These are phyloP conservation scores for Bostrychus sinensis DNA, from an alignment of 2,113 vertebrate genomes.

Conservation along the genomic window DNA sequence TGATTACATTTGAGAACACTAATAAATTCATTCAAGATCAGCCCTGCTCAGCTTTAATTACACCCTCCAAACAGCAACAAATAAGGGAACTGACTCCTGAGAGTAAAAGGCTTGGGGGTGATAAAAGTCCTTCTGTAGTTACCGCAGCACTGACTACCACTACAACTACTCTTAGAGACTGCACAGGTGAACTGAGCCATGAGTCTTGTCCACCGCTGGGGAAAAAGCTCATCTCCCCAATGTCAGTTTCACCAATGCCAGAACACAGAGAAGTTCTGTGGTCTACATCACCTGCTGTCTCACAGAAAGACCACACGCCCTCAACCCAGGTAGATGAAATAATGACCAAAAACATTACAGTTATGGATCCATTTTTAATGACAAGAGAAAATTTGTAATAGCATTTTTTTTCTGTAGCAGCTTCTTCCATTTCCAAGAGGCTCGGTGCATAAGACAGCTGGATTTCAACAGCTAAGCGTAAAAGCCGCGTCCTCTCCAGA, in stretches of 20 bases:
- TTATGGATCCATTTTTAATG: background rate
- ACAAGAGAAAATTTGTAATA: background rate
- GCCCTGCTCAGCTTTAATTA: background rate
- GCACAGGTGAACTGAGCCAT: slow-evolving; percentile 10
- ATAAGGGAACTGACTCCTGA: slow-evolving; percentile 4
- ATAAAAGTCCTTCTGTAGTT: background rate
- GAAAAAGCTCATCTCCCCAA: slow-evolving; percentile 27
- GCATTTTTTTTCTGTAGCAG: slow-evolving; percentile 32
- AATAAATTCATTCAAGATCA: background rate
- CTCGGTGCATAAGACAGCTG: slow-evolving; percentile 7
- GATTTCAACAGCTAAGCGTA: background rate
- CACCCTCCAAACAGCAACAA: slow-evolving; percentile 1
- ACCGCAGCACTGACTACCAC: slow-evolving; percentile 4
- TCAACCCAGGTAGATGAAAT: slow-evolving; percentile 30
- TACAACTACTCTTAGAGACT: slow-evolving; percentile 5
- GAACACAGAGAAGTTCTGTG: background rate
- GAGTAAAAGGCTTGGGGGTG: slow-evolving; percentile 2
- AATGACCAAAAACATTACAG: background rate
- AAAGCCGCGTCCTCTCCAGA: slow-evolving; percentile 27
- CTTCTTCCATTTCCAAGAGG: slow-evolving; percentile 29
- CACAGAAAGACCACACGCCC: slow-evolving; percentile 6
- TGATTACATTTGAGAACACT: background rate
- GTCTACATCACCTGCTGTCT: slow-evolving; percentile 15
- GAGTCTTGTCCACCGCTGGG: slow-evolving; percentile 2
- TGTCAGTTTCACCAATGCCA: slow-evolving; percentile 16